Base-by-base conservation (phyloP, 2,113 vertebrate genomes). In the Numenius arquata region DNA sequence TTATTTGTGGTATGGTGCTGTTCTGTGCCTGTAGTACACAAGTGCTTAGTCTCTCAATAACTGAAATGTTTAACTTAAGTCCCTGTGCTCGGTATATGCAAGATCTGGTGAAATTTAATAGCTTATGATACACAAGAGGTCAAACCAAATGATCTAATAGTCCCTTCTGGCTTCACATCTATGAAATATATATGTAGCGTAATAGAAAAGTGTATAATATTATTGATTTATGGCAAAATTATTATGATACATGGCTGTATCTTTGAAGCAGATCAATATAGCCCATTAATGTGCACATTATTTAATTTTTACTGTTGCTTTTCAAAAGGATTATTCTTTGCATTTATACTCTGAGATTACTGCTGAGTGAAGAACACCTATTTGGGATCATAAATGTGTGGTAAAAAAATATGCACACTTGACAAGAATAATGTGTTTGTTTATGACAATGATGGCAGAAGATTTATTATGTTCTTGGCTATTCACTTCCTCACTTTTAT, bases 381-480 rank as follows among this genome's bases (percentile, higher is more conserved):
- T 55, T n/a, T 84, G 23, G 63, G 55, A 89, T 95, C 85, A 85
- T 18, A 85, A 66, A 66, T 29, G 6, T 43, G 32, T 81, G 56
- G 15, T 74, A 92, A 56, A 52, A 83, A 85, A 96, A 85, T 30
- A 53, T 2, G 30, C 41, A 52, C 34, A 36, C 72, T 77, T 88
- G 56, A 92, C 80, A 96, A 93, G 79, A 90, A 84, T 81, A 89
- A 93, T 90, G 88, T 23, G 71, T 79, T 95, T 89, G 70, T 88
- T 94, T 90, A 78, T 77, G 48, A 85, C 82, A 90, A 10, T 63
- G 85, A 93, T 56, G 72, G 47, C 59, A 68, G 47, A 86, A 93
- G 85, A 94, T 86, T 84, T 93, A 77, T 86, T 59, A 78, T 23
- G 56, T 84, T 93, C 65, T 84, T 75, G 68, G 63, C 36, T 84